These are phyloP conservation scores for Uria lomvia DNA, from an alignment of 2,113 vertebrate genomes.

Conservation along the genomic window DNA sequence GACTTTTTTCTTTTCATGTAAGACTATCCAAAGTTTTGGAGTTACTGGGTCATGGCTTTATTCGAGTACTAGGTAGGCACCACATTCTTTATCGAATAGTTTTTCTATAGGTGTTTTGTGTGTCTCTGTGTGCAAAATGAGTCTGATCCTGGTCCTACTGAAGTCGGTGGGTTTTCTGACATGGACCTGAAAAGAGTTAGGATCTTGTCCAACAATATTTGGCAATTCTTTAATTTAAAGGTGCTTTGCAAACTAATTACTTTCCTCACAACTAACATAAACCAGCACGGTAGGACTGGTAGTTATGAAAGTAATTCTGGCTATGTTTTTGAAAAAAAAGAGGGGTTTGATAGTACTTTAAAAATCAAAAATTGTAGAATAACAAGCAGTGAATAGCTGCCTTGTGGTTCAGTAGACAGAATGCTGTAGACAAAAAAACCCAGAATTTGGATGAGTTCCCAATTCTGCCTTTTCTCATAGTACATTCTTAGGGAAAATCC, in stretches of 20 bases:
- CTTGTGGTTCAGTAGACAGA: conserved; percentile 1
- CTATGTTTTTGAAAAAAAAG: neutral
- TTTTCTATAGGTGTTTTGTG: neutral
- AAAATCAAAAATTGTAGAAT: neutral
- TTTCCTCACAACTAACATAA: neutral
- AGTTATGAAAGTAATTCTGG: neutral
- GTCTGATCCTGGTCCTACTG: neutral
- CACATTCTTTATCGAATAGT: neutral
- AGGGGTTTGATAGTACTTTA: neutral
- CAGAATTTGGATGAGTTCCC: neutral
- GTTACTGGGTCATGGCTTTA: neutral
- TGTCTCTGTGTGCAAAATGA: neutral
- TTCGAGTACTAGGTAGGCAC: neutral
- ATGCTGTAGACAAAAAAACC: neutral
- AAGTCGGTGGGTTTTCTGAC: neutral
- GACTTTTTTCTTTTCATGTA: neutral
- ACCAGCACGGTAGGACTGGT: neutral
- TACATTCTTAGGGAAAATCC: neutral
- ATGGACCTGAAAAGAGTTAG: neutral
- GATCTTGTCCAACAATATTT: neutral
- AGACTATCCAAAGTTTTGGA: neutral
- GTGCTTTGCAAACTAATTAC: neutral
- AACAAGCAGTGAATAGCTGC: neutral
- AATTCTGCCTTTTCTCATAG: neutral
- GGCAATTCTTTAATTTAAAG: neutral